Conservation (phyloP, 2,113 vertebrate species). For the Varanus salvator region DNA sequence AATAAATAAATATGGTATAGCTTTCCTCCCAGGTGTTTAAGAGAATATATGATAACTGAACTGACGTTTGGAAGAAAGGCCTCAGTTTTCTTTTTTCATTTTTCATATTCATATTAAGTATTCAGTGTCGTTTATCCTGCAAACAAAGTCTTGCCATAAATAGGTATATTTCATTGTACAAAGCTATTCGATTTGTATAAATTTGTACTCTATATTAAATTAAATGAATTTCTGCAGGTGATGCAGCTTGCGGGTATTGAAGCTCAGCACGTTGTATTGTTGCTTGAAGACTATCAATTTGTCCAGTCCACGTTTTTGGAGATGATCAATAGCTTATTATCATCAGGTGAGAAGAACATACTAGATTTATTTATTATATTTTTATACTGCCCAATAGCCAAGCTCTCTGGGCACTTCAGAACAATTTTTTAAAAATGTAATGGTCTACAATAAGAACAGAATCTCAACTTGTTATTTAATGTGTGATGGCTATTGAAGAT, state of each 20-base stretch:
- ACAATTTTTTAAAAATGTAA: background rate
- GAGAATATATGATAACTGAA: background rate
- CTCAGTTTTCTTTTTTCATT: background rate
- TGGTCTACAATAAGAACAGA: background rate
- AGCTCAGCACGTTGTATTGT: constrained; percentile 89
- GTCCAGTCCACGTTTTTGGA: constrained; percentile 90
- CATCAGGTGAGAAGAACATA: constrained; percentile 87
- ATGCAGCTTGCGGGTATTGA: constrained; percentile 93
- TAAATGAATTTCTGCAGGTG: constrained; percentile 78
- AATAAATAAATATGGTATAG: background rate
- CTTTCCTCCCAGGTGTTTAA: background rate
- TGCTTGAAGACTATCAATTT: constrained; percentile 96
- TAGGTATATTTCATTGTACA: background rate
- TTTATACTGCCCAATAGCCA: too few relatives aligned
- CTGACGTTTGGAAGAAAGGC: background rate
- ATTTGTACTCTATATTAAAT: background rate
- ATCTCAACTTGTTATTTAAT: background rate
- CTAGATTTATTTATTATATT: background rate
- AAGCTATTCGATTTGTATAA: background rate
- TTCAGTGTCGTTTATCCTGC: background rate
- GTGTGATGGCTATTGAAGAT: background rate
- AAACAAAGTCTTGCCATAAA: background rate
- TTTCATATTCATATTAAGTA: background rate
- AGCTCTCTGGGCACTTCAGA: too few relatives aligned
- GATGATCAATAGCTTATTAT: constrained; percentile 97